Evolutionary conservation across 2,113 vertebrate species (phyloP).

Genomic region (Polypterus senegalus): DNA sequence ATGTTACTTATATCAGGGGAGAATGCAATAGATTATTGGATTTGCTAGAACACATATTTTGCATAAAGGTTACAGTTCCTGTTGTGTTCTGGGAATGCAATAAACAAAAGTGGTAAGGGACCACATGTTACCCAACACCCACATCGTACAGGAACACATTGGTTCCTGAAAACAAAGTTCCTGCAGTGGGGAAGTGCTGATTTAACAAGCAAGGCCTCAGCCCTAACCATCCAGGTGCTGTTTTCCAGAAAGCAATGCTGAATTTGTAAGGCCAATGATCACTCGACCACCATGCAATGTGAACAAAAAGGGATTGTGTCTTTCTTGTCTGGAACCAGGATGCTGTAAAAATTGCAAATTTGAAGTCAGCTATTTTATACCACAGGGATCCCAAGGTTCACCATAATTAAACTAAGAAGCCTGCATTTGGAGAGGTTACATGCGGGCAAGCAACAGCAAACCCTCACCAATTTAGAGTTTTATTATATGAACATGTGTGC

Average conservation of each 20-base stretch:
- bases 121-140: background rate
- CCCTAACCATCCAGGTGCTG: background rate
- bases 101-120: too few relatives aligned
- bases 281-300: background rate
- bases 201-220: background rate
- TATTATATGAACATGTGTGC: background rate
- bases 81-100: background rate
- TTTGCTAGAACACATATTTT: constrained; percentile 4
- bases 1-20: background rate
- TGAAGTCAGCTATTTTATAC: background rate
- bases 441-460: background rate
- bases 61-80: background rate
- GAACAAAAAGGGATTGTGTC: background rate
- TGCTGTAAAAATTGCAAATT: background rate
- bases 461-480: background rate
- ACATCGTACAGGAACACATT: too few relatives aligned
- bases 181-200: background rate
- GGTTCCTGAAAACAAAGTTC: background rate
- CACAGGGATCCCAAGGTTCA: too few relatives aligned
- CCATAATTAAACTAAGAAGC: background rate
- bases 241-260: background rate
- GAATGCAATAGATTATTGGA: constrained; percentile 7
- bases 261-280: background rate
- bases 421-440: background rate
- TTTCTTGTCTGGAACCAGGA: constrained; percentile 1